These are phyloP conservation scores for Papilio glaucus DNA, from an alignment of 1,140 invertebrate species.

Conservation along the genomic window DNA sequence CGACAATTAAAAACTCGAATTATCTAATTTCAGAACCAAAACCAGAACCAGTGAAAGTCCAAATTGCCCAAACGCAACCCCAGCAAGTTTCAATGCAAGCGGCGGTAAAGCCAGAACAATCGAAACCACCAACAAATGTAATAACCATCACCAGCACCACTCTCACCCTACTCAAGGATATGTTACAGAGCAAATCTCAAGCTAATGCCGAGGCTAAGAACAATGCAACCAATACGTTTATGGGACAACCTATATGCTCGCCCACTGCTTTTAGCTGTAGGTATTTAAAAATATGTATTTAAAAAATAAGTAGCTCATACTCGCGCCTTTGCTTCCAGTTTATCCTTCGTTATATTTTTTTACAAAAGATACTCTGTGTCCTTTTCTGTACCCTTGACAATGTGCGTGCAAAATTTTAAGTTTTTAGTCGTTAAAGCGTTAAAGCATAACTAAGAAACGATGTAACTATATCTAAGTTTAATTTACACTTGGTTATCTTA, in stretches of 20 bases:
- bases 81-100: constrained; percentile 22
- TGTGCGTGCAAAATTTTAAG: too few species aligned
- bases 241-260: constrained; percentile 73
- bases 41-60: constrained; percentile 44
- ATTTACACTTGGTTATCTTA: too few species aligned
- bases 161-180: constrained; percentile 56
- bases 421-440: too few species aligned
- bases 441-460: too few species aligned
- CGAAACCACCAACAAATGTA: constrained; percentile 27
- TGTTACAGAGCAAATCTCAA: constrained; percentile 59
- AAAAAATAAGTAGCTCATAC: too few species aligned
- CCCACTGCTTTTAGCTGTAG: constrained; percentile 62
- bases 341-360: too few species aligned
- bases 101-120: constrained; percentile 23
- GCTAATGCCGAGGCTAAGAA: constrained; percentile 52
- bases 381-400: too few species aligned
- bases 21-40: constrained; percentile 56
- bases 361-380: too few species aligned
- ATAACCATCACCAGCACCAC: constrained; percentile 45
- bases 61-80: constrained; percentile 30
- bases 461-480: too few species aligned
- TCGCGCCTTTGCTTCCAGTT: too few species aligned
- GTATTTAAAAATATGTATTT: too few species aligned
- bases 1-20: too few species aligned
- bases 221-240: constrained; percentile 64